Conservation (phyloP, 2,888 invertebrate genomes). For the Pinctada fucata region DNA sequence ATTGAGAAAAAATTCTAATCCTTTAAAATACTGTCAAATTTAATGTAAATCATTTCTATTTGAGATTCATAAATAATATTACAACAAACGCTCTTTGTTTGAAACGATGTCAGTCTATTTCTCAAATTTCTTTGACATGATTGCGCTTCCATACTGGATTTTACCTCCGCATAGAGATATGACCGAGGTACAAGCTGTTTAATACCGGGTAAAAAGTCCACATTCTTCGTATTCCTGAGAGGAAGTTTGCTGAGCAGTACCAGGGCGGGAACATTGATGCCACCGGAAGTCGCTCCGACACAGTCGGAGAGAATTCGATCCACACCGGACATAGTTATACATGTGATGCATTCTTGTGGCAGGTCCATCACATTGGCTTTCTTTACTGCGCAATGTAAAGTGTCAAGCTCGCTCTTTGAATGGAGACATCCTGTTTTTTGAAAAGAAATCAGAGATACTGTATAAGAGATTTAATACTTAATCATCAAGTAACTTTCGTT, state of each 20-base stretch:
- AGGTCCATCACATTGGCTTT: conserved; percentile 34
- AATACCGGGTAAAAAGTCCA: conserved; percentile 29
- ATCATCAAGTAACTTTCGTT: no score
- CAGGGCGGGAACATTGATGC: conserved; percentile 43
- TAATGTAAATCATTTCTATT: no score
- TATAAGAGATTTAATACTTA: no score
- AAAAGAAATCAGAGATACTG: not conserved
- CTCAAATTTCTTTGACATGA: no score
- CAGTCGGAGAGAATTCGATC: conserved; percentile 35
- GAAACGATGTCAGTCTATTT: no score
- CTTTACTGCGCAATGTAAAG: conserved; percentile 17
- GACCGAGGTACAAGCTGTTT: conserved; percentile 45
- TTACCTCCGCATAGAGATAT: conserved; percentile 47
- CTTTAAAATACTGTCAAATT: no score
- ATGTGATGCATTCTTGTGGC: conserved; percentile 49
- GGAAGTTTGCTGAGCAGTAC: conserved; percentile 46
- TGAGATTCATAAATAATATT: no score
- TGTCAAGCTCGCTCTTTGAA: not conserved
- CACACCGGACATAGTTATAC: conserved; percentile 37
- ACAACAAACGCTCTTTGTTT: no score
- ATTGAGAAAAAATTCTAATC: no score
- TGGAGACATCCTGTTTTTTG: conserved; percentile 9
- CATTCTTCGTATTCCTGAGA: conserved; percentile 23
- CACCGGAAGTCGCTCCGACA: conserved; percentile 14
- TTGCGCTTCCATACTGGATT: no score